Evolutionary conservation across 2,113 vertebrate genomes (phyloP).

Genomic region (Tiliqua scincoides): DNA sequence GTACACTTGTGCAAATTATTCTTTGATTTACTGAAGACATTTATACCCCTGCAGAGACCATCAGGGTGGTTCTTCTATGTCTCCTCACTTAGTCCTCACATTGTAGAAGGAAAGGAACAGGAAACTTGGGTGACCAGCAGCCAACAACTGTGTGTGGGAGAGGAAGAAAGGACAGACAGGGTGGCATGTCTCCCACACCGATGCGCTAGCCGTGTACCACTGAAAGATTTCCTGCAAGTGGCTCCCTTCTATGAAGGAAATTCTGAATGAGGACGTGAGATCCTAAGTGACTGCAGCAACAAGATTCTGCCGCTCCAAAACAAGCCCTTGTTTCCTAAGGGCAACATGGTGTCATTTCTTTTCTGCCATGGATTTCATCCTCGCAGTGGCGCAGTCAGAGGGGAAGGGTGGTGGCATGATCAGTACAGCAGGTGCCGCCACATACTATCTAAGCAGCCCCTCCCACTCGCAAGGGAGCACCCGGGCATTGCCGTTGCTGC

Average conservation of each 20-base stretch:
- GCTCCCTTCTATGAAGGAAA: background rate
- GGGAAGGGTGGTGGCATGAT: too few species aligned
- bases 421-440: too few species aligned
- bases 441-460: too few species aligned
- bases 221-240: background rate
- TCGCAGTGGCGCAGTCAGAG: too few species aligned
- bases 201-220: background rate
- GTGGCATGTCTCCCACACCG: background rate
- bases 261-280: background rate
- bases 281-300: background rate
- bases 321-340: background rate
- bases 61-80: background rate
- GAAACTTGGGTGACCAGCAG: background rate
- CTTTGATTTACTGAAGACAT: too few species aligned
- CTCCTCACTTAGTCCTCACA: background rate
- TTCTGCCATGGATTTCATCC: background rate
- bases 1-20: background rate
- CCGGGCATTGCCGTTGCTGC: too few species aligned
- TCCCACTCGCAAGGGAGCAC: too few species aligned
- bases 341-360: conserved; percentile 5
- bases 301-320: background rate
- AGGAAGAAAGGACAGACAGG: background rate
- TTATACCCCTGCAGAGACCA: background rate
- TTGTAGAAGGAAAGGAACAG: background rate
- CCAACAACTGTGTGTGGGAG: background rate